Percentiles rank a stretch among this genome's conserved stretches.
Conservation (phyloP, 2,113 vertebrate genomes). For the Gymnorhina tibicen region DNA sequence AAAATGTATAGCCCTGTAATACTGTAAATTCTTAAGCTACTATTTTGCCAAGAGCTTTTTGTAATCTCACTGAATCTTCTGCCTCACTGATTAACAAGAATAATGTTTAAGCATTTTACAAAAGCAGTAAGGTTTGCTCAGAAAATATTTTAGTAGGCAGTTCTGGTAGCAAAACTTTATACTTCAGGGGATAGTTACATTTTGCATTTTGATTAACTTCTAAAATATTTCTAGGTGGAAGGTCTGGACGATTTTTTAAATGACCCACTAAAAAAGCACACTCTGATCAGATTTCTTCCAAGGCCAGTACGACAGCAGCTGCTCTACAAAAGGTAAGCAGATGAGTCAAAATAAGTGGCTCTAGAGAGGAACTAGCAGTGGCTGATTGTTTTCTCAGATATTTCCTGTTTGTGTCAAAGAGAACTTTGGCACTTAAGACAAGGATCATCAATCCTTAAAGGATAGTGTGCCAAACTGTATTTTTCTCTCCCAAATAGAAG, state of each 20-base stretch:
- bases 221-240: slow-evolving; percentile 79
- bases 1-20: background rate
- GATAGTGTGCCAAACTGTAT: background rate
- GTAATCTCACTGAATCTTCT: background rate
- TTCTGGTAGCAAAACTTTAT: background rate
- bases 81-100: background rate
- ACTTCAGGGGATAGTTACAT: background rate
- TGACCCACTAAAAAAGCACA: slow-evolving; percentile 86
- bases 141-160: background rate
- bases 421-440: background rate
- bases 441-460: slow-evolving; percentile 17
- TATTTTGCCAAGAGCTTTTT: background rate
- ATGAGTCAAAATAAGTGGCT: background rate
- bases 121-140: background rate
- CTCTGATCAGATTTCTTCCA: slow-evolving; percentile 83
- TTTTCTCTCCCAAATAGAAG: slow-evolving; percentile 34
- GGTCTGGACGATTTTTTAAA: slow-evolving; percentile 86
- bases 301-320: slow-evolving; percentile 83
- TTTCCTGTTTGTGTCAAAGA: slow-evolving; percentile 17
- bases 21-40: background rate
- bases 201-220: background rate
- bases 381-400: slow-evolving; percentile 2
- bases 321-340: slow-evolving; percentile 86
- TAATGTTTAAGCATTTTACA: background rate
- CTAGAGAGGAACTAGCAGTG: background rate